Evolutionary conservation across 2,113 vertebrate genomes (phyloP).

Genomic region (Oncorhynchus clarkii): DNA sequence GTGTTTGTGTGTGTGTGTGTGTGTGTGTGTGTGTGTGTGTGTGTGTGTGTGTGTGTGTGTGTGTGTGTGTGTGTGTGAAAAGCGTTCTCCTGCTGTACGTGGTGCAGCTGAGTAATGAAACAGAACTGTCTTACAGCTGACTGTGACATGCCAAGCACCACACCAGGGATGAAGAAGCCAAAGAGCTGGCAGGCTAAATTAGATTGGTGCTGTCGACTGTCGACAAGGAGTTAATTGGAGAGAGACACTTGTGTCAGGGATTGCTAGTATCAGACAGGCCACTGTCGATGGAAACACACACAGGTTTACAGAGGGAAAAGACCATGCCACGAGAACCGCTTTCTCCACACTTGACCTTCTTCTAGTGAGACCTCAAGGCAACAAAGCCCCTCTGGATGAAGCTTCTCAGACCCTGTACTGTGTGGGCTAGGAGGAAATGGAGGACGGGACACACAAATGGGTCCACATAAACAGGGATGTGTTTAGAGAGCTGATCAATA

Average conservation of each 20-base stretch:
- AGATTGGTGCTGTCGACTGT: slow-evolving; percentile 12
- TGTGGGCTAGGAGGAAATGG: background rate
- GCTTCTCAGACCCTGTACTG: background rate
- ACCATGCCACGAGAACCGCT: background rate
- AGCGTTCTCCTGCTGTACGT: background rate
- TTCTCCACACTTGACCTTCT: background rate
- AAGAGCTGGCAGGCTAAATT: slow-evolving; percentile 8
- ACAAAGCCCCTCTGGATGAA: background rate
- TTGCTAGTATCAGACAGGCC: background rate
- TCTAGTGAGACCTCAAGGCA: background rate
- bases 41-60: slow-evolving; percentile 7
- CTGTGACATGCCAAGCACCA: background rate
- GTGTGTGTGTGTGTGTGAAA: background rate
- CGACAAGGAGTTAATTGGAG: slow-evolving; percentile 12
- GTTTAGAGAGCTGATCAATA: background rate
- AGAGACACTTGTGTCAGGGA: slow-evolving; percentile 7
- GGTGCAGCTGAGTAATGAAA: background rate
- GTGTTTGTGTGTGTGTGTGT: no score
- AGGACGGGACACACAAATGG: background rate
- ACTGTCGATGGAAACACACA: background rate
- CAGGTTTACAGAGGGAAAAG: background rate
- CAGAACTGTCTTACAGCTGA: background rate
- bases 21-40: background rate
- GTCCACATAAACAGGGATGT: no score
- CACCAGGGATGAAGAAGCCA: background rate